These are phyloP conservation scores for Ianthella basta DNA, from an alignment of 37 sponge, comb jelly and placozoan genomes.

Conservation along the genomic window DNA sequence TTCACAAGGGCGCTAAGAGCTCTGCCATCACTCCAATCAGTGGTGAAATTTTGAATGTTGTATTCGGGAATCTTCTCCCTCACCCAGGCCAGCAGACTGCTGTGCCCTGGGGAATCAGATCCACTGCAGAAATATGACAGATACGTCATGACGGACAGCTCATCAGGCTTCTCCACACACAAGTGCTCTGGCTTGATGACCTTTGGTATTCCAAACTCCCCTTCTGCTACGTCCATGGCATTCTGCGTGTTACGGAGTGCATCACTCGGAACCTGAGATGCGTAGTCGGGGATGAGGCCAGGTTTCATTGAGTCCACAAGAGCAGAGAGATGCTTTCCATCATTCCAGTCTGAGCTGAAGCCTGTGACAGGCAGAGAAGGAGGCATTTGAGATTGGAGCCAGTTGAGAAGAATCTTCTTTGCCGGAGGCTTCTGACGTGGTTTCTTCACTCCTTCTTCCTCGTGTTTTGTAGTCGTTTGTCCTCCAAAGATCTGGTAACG, in stretches of 20 bases:
- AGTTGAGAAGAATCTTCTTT: conserved; percentile 70
- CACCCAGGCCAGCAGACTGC: conserved; percentile 75
- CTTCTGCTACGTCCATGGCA: conserved; percentile 81
- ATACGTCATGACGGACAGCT: conserved; percentile 88
- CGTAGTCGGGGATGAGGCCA: conserved; percentile 78
- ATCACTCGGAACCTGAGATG: conserved; percentile 54
- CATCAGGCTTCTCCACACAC: conserved; percentile 72
- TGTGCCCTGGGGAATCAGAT: conserved; percentile 59
- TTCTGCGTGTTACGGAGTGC: conserved; percentile 57
- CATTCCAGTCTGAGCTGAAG: conserved; percentile 68
- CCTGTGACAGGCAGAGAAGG: conserved; percentile 7
- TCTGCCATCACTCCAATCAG: conserved; percentile 79
- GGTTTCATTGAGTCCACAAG: conserved; percentile 82
- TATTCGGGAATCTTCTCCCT: conserved; percentile 68
- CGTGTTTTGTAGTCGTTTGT: neutral
- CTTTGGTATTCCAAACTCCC: conserved; percentile 51
- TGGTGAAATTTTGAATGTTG: conserved; percentile 70
- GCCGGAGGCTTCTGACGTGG: conserved; percentile 38
- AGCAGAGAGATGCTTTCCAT: conserved; percentile 61
- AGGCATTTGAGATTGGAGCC: conserved; percentile 65
- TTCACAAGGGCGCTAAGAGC: conserved; percentile 83
- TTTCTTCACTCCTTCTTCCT: conserved; percentile 9
- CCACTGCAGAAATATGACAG: conserved; percentile 81
- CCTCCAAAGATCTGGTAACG: conserved; percentile 22
- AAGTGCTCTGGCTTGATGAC: conserved; percentile 27